Evolutionary conservation across 2,888 invertebrate genomes (phyloP).

Genomic region (Scrobipalpa costella): DNA sequence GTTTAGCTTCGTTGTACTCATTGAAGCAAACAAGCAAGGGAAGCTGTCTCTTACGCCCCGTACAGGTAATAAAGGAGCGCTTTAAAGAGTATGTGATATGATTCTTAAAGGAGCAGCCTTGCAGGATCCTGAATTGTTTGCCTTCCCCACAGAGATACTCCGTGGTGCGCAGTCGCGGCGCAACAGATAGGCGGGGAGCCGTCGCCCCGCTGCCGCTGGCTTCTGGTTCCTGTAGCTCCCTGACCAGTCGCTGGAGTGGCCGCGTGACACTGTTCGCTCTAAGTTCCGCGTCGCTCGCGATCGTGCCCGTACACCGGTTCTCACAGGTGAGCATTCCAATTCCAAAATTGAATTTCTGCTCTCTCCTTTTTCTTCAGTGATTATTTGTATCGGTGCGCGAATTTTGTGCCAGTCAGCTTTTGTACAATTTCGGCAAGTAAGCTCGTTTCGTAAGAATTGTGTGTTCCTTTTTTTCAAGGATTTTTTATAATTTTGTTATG

Average conservation of each 20-base stretch:
- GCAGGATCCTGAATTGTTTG: neutral
- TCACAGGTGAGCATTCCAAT: conserved; percentile 19
- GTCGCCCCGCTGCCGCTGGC: conserved; percentile 6
- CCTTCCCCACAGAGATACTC: neutral
- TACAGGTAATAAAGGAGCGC: too few relatives aligned
- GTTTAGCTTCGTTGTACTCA: too few relatives aligned
- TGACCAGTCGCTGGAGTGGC: neutral
- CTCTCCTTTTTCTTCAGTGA: neutral
- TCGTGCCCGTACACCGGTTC: neutral
- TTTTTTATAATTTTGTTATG: too few relatives aligned
- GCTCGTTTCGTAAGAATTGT: too few relatives aligned
- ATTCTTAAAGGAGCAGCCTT: too few relatives aligned
- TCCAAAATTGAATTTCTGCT: neutral
- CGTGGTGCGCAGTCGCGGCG: conserved; percentile 25
- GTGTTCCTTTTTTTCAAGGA: too few relatives aligned
- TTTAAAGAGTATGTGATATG: too few relatives aligned
- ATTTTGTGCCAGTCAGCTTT: neutral
- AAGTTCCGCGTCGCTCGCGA: conserved; percentile 18
- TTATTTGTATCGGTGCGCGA: neutral
- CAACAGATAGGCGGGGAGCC: conserved; percentile 31
- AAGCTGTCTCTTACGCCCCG: too few relatives aligned
- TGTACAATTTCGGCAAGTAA: neutral
- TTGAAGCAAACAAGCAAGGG: too few relatives aligned
- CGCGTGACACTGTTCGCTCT: conserved; percentile 4
- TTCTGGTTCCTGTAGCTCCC: neutral